Evolutionary conservation across 2,888 invertebrate genomes (phyloP), one percentile per base, ranked within the genome.

Genomic region (Ephialtes manifestator): DNA sequence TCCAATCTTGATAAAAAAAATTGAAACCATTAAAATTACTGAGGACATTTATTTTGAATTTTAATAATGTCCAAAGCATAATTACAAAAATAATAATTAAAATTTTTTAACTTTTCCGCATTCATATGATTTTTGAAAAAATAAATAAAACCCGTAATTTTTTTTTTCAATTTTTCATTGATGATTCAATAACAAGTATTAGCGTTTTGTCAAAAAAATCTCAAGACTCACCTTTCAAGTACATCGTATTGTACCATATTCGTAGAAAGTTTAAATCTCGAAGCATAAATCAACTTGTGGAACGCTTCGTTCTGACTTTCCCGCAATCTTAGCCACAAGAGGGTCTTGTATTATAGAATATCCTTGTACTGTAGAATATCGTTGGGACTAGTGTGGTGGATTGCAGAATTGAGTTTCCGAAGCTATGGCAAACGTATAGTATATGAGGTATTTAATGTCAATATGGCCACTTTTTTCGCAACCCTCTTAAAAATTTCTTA

Each of bases 221-320:
- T 13, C 28, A 15, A 58, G 2, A 1, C 24, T 24, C 13, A 55
- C 11, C 11, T 55, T 7, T 5, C 24, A 24, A 10, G 55, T 55
- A 24, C 20, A 28, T 28, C 28, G 58, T 15, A 15, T 24, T 28
- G 28, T 4, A 28, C 5, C 10, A 55, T 24, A 28, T 28, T 4
- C 58, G 13, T 58, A 11, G 58, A 28, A 15, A 28, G 24, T 28
- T 13, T 46, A 71, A 75, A 68, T 74, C 67, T 72, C 55, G 11
- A 20, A 35, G 18, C 67, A 67, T 67, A 67, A 72, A 74, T 80
- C 72, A 74, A 43, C 65, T 24, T 63, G 76, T 39, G 43, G 55
- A 55, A 67, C 15, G 24, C 46, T 35, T 31, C 43, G 74, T 74
- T 65, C 55, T 15, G 67, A 74, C 74, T 75, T 74, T 65, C 72